These are phyloP conservation scores for Coracias cyanogaster DNA, from an alignment of 2,797 vertebrate genomes.

Conservation along the genomic window DNA sequence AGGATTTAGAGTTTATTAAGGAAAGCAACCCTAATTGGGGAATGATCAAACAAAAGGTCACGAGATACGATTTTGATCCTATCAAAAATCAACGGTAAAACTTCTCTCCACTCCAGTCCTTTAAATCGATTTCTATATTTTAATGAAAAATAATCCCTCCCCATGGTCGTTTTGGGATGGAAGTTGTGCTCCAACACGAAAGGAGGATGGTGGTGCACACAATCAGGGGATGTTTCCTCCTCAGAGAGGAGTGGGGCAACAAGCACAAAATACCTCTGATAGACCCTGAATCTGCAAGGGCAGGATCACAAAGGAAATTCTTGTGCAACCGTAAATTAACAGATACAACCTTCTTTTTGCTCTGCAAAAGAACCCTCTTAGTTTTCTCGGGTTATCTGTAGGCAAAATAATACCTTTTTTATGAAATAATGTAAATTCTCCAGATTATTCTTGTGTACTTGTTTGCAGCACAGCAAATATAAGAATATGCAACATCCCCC, in stretches of 20 bases:
- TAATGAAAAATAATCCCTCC: background rate
- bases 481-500: background rate
- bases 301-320: background rate
- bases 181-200: background rate
- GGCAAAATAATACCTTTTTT: background rate
- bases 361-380: background rate
- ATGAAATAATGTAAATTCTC: background rate
- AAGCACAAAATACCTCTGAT: background rate
- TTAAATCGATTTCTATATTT: background rate
- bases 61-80: background rate
- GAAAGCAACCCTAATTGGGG: background rate
- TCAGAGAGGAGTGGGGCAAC: background rate
- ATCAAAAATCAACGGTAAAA: background rate
- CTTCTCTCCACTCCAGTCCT: background rate
- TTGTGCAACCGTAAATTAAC: background rate
- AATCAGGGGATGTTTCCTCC: background rate
- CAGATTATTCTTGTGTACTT: background rate
- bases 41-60: background rate
- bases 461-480: background rate
- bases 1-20: background rate
- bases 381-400: background rate
- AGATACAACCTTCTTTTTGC: background rate
- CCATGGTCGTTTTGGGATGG: background rate
- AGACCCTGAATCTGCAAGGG: background rate
- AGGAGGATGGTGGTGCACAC: background rate